Conservation (phyloP, 1,140 invertebrate genomes). For the Drosophila insularis region DNA sequence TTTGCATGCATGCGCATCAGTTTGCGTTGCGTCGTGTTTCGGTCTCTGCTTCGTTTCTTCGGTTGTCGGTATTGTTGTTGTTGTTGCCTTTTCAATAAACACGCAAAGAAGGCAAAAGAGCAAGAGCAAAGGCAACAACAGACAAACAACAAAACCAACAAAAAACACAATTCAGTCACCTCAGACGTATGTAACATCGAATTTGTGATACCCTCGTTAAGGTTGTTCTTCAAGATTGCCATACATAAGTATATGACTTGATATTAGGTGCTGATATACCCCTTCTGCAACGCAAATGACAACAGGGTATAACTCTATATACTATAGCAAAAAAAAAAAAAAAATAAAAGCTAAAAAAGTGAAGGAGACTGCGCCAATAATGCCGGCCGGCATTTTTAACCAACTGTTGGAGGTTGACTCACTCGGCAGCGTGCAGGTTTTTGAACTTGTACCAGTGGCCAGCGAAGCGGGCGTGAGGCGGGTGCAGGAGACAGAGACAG, state of each 20-base stretch:
- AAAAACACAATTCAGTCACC: not conserved
- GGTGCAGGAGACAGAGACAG: not conserved
- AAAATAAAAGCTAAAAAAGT: constrained; percentile 17
- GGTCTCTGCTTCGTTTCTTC: constrained; percentile 19
- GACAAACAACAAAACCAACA: constrained; percentile 32
- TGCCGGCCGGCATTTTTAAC: constrained; percentile 74
- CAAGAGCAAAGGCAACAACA: constrained; percentile 21
- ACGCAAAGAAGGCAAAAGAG: constrained; percentile 41
- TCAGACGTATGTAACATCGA: not conserved
- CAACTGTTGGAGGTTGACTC: constrained; percentile 51
- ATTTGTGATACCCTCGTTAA: not conserved
- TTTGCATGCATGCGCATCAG: constrained; percentile 64
- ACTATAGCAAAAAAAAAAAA: too few species aligned
- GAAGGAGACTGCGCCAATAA: constrained; percentile 37
- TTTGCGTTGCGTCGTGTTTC: constrained; percentile 33
- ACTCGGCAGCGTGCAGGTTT: constrained; percentile 63
- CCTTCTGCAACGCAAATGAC: not conserved
- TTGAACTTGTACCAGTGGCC: constrained; percentile 67
- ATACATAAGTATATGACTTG: too few species aligned
- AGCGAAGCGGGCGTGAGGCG: constrained; percentile 7
- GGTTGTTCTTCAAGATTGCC: too few species aligned
- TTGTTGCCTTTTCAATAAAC: constrained; percentile 45
- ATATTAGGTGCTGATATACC: constrained; percentile 4
- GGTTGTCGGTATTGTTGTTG: not conserved
- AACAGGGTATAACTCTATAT: not conserved